Percentiles rank a stretch among this genome's conserved stretches.
These are phyloP conservation scores for Thinocorus orbignyianus DNA, from an alignment of 2,113 vertebrate species.

Conservation along the genomic window DNA sequence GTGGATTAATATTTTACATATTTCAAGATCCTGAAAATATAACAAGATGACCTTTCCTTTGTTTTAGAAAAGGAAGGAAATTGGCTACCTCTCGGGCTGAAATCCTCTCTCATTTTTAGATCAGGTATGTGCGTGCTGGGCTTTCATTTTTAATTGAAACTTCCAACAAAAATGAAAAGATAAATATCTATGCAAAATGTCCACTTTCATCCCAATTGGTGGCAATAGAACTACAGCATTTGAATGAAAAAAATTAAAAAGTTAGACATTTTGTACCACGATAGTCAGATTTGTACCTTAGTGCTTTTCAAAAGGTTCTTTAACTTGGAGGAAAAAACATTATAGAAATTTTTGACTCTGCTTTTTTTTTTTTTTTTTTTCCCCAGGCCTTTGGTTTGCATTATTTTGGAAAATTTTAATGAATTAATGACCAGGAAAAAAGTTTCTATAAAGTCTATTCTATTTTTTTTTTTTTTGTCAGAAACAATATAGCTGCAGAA, in stretches of 20 bases:
- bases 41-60: not conserved
- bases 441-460: not conserved
- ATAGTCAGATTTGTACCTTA: not conserved
- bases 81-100: not conserved
- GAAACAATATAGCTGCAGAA: not conserved
- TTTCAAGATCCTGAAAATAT: not conserved
- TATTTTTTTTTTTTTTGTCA: not conserved
- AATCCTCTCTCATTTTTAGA: not conserved
- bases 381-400: not conserved
- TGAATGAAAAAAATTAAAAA: not conserved
- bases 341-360: not conserved
- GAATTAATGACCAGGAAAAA: not conserved
- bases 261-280: not conserved
- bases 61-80: not conserved
- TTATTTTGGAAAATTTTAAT: not conserved
- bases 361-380: not conserved
- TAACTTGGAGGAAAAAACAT: not conserved
- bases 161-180: not conserved
- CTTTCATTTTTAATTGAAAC: not conserved
- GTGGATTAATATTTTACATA: not conserved
- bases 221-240: not conserved
- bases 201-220: not conserved
- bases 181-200: not conserved
- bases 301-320: not conserved
- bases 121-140: not conserved